Evolutionary conservation across 2,113 vertebrate genomes (phyloP).

Genomic region (Helogale parvula): DNA sequence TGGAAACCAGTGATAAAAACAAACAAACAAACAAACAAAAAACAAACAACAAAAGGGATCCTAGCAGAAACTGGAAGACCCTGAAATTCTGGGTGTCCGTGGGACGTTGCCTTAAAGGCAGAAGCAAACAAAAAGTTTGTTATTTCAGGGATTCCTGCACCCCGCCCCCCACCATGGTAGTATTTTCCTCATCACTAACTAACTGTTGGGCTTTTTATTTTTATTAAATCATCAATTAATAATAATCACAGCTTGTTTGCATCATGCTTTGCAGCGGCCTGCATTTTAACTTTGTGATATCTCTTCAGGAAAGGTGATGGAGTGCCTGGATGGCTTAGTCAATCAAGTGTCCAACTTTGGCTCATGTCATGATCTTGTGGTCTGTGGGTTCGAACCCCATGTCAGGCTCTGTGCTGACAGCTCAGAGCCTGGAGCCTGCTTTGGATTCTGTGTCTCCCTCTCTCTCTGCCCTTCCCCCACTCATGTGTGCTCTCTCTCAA

Average conservation of each 20-base stretch:
- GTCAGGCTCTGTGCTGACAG: too few relatives aligned
- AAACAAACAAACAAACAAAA: background rate
- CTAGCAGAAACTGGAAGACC: background rate
- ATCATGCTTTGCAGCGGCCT: background rate
- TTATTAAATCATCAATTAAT: slow-evolving; percentile 21
- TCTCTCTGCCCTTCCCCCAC: too few relatives aligned
- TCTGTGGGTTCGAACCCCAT: too few relatives aligned
- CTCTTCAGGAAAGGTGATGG: background rate
- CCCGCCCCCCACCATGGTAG: too few relatives aligned
- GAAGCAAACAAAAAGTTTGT: background rate
- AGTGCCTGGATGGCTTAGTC: too few relatives aligned
- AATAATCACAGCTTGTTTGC: background rate
- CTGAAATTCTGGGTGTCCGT: background rate
- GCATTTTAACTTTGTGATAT: background rate
- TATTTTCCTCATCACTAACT: slow-evolving; percentile 9
- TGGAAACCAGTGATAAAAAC: slow-evolving; percentile 31
- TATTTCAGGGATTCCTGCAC: background rate
- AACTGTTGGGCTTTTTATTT: background rate
- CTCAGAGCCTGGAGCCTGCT: too few relatives aligned
- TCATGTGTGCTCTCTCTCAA: too few relatives aligned
- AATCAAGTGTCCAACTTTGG: too few relatives aligned
- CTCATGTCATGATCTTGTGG: too few relatives aligned
- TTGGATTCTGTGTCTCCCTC: too few relatives aligned
- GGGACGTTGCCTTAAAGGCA: background rate
- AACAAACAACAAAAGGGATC: background rate